phyloP scores from a whole-genome alignment of 2,888 invertebrate species.

The Lottia scabra region DNA sequence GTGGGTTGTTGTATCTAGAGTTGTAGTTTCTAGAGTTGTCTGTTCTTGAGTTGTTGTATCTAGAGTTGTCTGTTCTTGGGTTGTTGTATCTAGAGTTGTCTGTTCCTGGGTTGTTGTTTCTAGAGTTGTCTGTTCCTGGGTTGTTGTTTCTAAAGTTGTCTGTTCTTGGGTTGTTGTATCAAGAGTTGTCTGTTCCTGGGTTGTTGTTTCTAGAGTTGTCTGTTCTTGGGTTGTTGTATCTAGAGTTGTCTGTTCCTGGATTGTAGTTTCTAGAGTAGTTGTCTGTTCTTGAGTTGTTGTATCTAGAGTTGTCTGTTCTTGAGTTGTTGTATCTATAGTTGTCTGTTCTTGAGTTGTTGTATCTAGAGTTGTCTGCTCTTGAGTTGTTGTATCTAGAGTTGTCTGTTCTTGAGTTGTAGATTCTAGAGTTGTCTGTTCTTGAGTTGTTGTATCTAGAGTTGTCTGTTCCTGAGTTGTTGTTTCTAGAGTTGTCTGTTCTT shows the following conservation, averaged over 20 bases:
- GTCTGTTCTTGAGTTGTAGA: background rate
- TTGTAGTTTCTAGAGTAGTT: background rate
- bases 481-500: background rate
- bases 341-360: background rate
- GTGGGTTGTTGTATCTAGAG: background rate
- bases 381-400: background rate
- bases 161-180: background rate
- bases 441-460: background rate
- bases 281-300: background rate
- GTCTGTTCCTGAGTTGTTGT: background rate
- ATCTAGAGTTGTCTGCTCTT: background rate
- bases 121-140: background rate
- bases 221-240: background rate
- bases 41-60: background rate
- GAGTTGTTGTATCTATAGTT: background rate
- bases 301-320: background rate
- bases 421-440: background rate
- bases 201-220: background rate
- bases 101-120: too few species aligned
- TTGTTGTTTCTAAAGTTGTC: background rate
- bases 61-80: background rate
- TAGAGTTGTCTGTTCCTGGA: background rate
- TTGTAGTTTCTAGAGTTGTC: background rate
- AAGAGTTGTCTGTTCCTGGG: background rate
- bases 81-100: background rate